Conservation (phyloP, 2,797 vertebrate species). For the Gymnopithys bicolor region DNA sequence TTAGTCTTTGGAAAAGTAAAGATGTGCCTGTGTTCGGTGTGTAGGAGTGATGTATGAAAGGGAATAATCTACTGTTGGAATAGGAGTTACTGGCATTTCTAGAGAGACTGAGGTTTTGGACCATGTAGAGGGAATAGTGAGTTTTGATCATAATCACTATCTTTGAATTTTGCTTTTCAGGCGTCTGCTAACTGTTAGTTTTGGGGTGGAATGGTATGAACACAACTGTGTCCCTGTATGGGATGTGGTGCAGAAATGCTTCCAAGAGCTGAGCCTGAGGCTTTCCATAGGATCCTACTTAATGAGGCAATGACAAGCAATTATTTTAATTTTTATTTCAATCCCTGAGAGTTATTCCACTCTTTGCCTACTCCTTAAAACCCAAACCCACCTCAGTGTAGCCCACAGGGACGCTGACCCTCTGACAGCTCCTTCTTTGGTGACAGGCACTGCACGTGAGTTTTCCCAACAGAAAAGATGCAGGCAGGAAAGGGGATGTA, state of each 20-base stretch:
- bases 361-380: not conserved
- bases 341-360: not conserved
- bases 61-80: not conserved
- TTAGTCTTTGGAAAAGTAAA: not conserved
- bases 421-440: not conserved
- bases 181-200: not conserved
- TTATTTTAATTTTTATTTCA: not conserved
- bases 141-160: not conserved
- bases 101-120: not conserved
- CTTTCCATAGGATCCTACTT: not conserved
- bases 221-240: fast-evolving
- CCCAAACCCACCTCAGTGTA: fast-evolving
- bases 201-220: not conserved
- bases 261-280: not conserved
- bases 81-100: not conserved
- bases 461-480: not conserved
- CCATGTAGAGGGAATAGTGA: not conserved
- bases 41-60: not conserved
- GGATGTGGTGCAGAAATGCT: not conserved
- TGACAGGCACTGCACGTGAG: fast-evolving
- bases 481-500: not conserved
- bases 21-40: fast-evolving
- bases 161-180: not conserved
- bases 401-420: not conserved
- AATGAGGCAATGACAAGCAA: not conserved